Percentiles rank a stretch among this genome's conserved stretches.
These are phyloP conservation scores for Tinea pellionella DNA, from an alignment of 2,888 invertebrate genomes.

Conservation along the genomic window DNA sequence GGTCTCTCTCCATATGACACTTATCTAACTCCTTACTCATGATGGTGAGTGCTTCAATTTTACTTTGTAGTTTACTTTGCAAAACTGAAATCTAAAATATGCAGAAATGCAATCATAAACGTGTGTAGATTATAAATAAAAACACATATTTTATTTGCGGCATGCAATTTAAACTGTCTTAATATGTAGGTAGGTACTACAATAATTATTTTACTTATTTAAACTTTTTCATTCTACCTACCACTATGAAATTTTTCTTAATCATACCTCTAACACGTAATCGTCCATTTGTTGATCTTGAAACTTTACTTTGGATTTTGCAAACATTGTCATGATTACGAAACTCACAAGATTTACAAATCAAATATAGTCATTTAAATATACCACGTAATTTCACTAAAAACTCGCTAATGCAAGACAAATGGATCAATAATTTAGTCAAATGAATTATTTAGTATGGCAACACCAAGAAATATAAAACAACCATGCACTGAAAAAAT, in stretches of 20 bases:
- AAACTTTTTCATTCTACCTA: not conserved
- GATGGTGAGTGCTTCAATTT: constrained; percentile 84
- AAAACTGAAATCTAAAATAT: constrained; percentile 70
- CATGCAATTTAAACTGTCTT: too few species aligned
- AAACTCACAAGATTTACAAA: not conserved
- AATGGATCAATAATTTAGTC: not conserved
- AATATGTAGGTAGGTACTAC: not conserved
- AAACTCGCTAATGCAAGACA: not conserved
- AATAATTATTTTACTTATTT: not conserved
- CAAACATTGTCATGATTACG: constrained; percentile 30
- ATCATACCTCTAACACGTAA: constrained; percentile 51
- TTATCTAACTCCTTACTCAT: constrained; percentile 82
- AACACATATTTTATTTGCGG: too few species aligned
- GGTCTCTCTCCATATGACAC: constrained; percentile 82
- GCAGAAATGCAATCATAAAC: not conserved
- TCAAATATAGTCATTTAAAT: not conserved
- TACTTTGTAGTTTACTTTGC: constrained; percentile 81
- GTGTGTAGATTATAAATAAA: too few species aligned
- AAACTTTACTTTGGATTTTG: constrained; percentile 52
- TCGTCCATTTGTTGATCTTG: constrained; percentile 59
- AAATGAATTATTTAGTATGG: not conserved
- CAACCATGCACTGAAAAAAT: too few species aligned
- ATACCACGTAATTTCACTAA: not conserved
- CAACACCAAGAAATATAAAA: not conserved
- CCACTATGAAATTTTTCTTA: not conserved